Base-by-base conservation (phyloP, 2,888 invertebrate genomes). In the Apamea epomidion region DNA sequence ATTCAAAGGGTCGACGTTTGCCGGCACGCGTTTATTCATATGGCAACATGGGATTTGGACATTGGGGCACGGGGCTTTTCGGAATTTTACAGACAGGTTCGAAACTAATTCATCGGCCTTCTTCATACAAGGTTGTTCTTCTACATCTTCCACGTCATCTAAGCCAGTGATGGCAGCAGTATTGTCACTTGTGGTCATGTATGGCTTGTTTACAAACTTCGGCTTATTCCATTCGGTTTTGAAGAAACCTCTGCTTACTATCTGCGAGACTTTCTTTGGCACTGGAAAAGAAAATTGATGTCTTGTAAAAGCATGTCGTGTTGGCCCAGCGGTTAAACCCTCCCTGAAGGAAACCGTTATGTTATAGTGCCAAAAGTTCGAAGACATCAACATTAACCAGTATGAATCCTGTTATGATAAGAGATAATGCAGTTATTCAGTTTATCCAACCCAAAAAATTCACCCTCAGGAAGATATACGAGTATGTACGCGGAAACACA, bases 221-320 rank as follows among this genome's bases (percentile, higher is more conserved):
- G 89, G 89, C 18, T 90, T 90, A 0, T 76, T 81, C 90, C 89
- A 90, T 81, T 87, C 87, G 0, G 89, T 90, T 81, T 77, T 89
- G 76, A 62, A 87, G 48, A 90, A 91, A 37, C 77, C 84, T 73
- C 89, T 84, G 7, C 75, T 77, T 0, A 87, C 70, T 7, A 85
- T 58, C 2, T 87, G 88, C 1, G 85, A 85, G 6, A 80, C 68
- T 81, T 87, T 88, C 42, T 87, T 89, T n/a, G 64, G 71, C 6
- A 89, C 92, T 92, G 87, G 0, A 75, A 76, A 62, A 48, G 1
- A 21, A 45, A 76, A 75, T 25, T 25, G 0, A n/a, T 37, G 10
- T 32, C 16, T 32, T 25, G 14, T 32, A 8, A 18, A 64, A 18
- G 2, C n/a, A 62, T 62, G 6, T 16, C 16, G 29, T 62, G 62